These are phyloP conservation scores for Drosophila lini DNA, from an alignment of 1,140 invertebrate genomes.

Conservation along the genomic window DNA sequence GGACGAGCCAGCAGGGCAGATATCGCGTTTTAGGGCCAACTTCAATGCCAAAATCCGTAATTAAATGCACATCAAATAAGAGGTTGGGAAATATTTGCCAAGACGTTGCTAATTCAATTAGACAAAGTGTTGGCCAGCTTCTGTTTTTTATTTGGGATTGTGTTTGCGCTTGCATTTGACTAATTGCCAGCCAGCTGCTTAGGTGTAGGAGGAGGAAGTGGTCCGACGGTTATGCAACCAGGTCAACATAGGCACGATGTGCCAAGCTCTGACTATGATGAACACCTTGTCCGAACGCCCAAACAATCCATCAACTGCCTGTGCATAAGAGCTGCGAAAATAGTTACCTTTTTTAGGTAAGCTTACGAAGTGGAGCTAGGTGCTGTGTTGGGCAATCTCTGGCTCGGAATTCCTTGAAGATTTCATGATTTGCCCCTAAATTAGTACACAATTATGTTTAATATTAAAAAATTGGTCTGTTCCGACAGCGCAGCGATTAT, in stretches of 20 bases:
- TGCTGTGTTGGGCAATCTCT: slow-evolving; percentile 20
- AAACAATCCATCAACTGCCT: slow-evolving; percentile 47
- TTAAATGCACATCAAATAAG: slow-evolving; percentile 71
- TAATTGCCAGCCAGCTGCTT: slow-evolving; percentile 56
- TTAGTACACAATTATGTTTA: slow-evolving; percentile 38
- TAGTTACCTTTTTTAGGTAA: slow-evolving; percentile 13
- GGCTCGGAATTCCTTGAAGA: slow-evolving; percentile 10
- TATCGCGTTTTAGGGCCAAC: slow-evolving; percentile 28
- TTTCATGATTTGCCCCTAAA: slow-evolving; percentile 7
- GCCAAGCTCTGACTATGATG: slow-evolving; percentile 56
- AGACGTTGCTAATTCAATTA: slow-evolving; percentile 76
- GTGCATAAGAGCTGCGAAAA: slow-evolving; percentile 42
- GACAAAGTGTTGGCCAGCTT: slow-evolving; percentile 45
- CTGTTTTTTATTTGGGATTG: slow-evolving; percentile 17
- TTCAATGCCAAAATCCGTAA: slow-evolving; percentile 56
- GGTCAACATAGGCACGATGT: slow-evolving; percentile 68
- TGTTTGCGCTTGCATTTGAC: slow-evolving; percentile 49
- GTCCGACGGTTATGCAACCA: slow-evolving; percentile 66
- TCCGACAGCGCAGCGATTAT: slow-evolving; percentile 22
- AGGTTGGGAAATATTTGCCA: slow-evolving; percentile 37
- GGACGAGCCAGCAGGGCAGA: slow-evolving; percentile 22
- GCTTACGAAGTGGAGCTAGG: not conserved
- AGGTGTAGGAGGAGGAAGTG: slow-evolving; percentile 63
- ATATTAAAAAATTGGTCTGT: slow-evolving; percentile 30
- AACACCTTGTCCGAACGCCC: slow-evolving; percentile 58